phyloP scores from a whole-genome alignment of 1,140 invertebrate species.

The Drosophila orosa region DNA sequence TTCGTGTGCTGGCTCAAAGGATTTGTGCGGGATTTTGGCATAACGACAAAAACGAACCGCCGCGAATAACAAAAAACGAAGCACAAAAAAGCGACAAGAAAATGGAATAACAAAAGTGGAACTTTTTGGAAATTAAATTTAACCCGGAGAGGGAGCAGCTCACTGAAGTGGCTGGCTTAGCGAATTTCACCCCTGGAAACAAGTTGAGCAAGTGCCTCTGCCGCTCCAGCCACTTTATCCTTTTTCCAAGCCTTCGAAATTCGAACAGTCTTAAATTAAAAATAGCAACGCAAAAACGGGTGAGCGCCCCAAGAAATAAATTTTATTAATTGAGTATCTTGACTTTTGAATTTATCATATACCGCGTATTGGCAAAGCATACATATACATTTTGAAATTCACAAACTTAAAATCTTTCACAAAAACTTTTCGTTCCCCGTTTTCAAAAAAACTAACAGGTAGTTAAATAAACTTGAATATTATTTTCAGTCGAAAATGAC shows the following conservation, averaged over 20 bases:
- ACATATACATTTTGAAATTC: no score
- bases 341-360: neutral
- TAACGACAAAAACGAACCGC: conserved; percentile 72
- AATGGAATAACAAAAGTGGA: conserved; percentile 62
- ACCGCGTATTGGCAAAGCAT: no score
- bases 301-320: neutral
- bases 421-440: no score
- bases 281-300: conserved; percentile 34
- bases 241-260: neutral
- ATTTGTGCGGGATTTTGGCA: conserved; percentile 79
- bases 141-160: conserved; percentile 56
- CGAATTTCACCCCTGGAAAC: conserved; percentile 44
- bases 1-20: conserved; percentile 79
- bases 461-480: no score
- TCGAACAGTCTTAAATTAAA: conserved; percentile 65
- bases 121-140: conserved; percentile 78
- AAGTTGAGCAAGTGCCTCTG: conserved; percentile 42
- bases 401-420: no score
- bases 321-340: neutral
- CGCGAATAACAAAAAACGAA: conserved; percentile 35
- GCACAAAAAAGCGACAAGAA: conserved; percentile 24
- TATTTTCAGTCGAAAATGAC: no score
- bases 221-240: conserved; percentile 1
- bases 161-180: conserved; percentile 58
- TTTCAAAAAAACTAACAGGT: no score